phyloP scores from a whole-genome alignment of 2,888 invertebrate species.

The Lumbricus terrestris region DNA sequence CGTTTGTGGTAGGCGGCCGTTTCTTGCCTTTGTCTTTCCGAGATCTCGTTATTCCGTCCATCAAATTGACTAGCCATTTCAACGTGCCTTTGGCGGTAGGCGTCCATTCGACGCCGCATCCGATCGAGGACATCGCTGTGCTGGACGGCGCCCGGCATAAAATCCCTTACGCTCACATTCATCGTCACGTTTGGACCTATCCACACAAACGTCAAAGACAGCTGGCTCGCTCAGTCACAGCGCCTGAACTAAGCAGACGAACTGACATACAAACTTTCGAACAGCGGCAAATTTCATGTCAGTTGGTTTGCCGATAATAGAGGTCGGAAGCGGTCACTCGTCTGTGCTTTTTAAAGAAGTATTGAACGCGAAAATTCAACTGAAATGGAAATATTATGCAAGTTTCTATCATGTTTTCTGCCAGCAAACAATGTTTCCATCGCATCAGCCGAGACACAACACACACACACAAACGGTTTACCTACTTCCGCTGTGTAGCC shows the following conservation, averaged over 20 bases:
- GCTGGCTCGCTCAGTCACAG: neutral
- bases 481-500: neutral
- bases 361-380: neutral
- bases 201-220: neutral
- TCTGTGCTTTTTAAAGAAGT: neutral
- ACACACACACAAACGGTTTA: neutral
- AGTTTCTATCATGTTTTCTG: neutral
- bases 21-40: conserved; percentile 6
- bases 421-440: neutral
- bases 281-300: neutral
- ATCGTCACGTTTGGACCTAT: neutral
- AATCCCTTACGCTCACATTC: neutral
- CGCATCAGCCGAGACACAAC: neutral
- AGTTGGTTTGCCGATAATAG: neutral
- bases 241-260: neutral
- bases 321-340: neutral
- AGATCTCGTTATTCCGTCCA: neutral
- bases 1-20: conserved; percentile 4
- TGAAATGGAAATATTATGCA: neutral
- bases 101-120: neutral
- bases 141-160: neutral
- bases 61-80: neutral
- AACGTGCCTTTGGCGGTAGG: neutral
- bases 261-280: neutral
- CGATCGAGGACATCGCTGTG: conserved; percentile 5